Percentiles rank a stretch among this genome's conserved stretches.
Evolutionary conservation across 2,888 invertebrate genomes (phyloP).

Genomic region (Lymantria dispar): DNA sequence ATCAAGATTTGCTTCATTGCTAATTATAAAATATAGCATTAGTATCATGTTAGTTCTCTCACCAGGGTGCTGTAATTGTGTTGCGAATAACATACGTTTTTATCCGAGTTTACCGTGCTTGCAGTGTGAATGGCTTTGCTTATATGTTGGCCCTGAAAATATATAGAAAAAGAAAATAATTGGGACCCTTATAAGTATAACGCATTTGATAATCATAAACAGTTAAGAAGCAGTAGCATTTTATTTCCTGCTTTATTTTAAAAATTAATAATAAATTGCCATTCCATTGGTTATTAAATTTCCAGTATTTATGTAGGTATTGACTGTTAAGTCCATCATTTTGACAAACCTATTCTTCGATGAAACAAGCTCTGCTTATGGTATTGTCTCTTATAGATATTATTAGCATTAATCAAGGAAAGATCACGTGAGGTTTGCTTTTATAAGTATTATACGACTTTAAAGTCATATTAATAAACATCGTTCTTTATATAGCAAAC

Average conservation of each 20-base stretch:
- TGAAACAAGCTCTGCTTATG: too few species aligned
- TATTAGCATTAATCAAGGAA: conserved; percentile 13
- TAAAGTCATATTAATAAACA: not conserved
- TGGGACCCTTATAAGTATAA: too few species aligned
- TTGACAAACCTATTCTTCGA: too few species aligned
- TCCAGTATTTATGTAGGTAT: too few species aligned
- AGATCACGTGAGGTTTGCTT: not conserved
- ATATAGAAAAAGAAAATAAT: too few species aligned
- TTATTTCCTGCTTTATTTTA: too few species aligned
- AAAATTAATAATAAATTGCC: too few species aligned
- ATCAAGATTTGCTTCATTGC: conserved; percentile 14
- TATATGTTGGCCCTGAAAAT: conserved; percentile 64
- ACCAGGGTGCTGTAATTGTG: conserved; percentile 62
- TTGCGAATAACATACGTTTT: conserved; percentile 72
- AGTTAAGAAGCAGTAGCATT: too few species aligned
- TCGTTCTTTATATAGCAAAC: not conserved
- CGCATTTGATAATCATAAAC: too few species aligned
- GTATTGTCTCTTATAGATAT: conserved; percentile 14
- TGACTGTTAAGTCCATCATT: too few species aligned
- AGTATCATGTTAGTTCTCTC: conserved; percentile 76
- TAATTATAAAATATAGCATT: conserved; percentile 36
- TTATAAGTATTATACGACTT: not conserved
- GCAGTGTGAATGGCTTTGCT: conserved; percentile 67
- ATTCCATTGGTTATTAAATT: too few species aligned
- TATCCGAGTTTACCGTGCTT: conserved; percentile 64